These are phyloP conservation scores for Euproctis similis DNA, from an alignment of 2,888 invertebrate genomes.

Conservation along the genomic window DNA sequence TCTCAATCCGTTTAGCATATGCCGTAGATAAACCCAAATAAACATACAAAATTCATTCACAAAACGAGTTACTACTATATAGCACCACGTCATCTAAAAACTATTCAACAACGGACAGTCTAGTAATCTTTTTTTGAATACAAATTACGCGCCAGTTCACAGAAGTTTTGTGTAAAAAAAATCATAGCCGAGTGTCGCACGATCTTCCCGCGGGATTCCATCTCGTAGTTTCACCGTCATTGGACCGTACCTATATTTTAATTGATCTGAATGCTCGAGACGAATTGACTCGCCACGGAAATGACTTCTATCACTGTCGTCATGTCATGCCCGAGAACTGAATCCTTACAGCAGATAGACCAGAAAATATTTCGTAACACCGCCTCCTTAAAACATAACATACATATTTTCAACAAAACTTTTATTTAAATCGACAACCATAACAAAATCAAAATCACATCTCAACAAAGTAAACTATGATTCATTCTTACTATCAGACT, in stretches of 20 bases:
- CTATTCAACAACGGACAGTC: slow-evolving; percentile 5
- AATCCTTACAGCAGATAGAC: no score
- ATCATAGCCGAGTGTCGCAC: slow-evolving; percentile 40
- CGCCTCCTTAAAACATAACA: slow-evolving; percentile 8
- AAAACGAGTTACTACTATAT: slow-evolving; percentile 5
- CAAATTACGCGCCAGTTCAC: slow-evolving; percentile 21
- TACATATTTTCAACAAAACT: slow-evolving; percentile 9
- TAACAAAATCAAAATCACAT: no score
- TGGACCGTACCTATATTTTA: slow-evolving; percentile 53
- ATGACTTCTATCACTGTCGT: slow-evolving; percentile 47
- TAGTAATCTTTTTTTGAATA: slow-evolving; percentile 19
- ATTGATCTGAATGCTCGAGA: slow-evolving; percentile 70
- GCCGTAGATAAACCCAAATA: no score
- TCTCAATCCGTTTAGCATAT: no score
- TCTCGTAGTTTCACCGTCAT: slow-evolving; percentile 48
- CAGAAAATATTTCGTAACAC: no score
- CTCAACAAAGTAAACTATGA: no score
- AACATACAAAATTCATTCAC: no score
- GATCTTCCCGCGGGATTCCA: slow-evolving; percentile 65
- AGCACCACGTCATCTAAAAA: slow-evolving; percentile 20
- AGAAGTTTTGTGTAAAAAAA: slow-evolving; percentile 16
- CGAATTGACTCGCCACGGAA: slow-evolving; percentile 66
- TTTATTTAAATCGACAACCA: no score
- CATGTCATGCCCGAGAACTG: slow-evolving; percentile 35
- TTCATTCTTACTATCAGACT: no score